Percentiles rank a stretch among this genome's conserved stretches.
phyloP scores from a whole-genome alignment of 2,113 vertebrate genomes.

The Elaphurus davidianus region DNA sequence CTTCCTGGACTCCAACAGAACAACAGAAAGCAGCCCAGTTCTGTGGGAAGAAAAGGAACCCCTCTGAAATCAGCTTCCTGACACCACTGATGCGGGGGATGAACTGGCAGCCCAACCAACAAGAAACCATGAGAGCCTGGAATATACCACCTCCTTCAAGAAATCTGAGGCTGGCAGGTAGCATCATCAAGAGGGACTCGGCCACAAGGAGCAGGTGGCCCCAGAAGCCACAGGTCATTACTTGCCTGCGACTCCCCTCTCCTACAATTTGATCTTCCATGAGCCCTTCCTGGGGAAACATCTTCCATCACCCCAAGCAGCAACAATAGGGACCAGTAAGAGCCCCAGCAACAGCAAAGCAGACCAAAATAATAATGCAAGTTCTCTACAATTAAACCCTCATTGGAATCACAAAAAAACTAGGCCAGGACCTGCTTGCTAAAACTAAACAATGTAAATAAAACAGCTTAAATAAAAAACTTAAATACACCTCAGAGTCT shows the following conservation, averaged over 20 bases:
- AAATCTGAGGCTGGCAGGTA: not conserved
- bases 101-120: not conserved
- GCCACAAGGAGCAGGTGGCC: not conserved
- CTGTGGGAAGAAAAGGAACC: not conserved
- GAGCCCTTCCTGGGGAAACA: not conserved
- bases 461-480: not conserved
- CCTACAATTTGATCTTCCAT: not conserved
- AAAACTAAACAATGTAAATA: not conserved
- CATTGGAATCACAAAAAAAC: not conserved
- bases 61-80: not conserved
- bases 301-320: not conserved
- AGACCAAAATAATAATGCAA: not conserved
- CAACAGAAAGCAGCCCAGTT: not conserved
- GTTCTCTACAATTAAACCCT: not conserved
- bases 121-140: not conserved
- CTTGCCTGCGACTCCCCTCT: not conserved
- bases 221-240: not conserved
- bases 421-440: not conserved
- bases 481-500: not conserved
- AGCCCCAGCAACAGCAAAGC: not conserved
- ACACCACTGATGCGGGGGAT: not conserved
- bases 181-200: not conserved
- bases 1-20: not conserved
- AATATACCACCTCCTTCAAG: not conserved
- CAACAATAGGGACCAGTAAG: not conserved